Evolutionary conservation across 2,113 vertebrate species (phyloP).

Genomic region (Balaeniceps rex): DNA sequence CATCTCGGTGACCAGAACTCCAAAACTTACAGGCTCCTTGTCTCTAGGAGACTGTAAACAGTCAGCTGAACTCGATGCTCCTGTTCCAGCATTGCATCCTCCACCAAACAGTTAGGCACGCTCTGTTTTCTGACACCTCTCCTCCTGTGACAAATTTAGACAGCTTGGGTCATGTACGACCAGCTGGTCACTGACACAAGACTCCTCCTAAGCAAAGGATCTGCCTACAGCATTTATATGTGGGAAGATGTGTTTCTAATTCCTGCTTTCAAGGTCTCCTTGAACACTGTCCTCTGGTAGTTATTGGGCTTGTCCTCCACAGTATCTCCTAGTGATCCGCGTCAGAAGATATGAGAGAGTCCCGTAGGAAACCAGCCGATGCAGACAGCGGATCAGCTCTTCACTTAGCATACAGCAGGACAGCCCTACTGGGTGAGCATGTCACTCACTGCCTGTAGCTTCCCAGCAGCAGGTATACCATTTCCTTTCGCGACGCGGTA

Average conservation of each 20-base stretch:
- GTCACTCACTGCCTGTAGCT: neutral
- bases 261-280: neutral
- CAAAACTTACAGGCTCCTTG: neutral
- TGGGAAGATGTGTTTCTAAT: neutral
- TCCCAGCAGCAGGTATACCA: neutral
- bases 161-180: neutral
- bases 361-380: neutral
- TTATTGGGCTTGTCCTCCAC: rapidly evolving
- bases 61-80: neutral
- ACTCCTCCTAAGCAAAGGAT: neutral
- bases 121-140: neutral
- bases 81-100: neutral
- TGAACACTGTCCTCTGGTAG: neutral
- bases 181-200: neutral
- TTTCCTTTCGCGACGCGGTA: neutral
- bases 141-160: neutral
- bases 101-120: neutral
- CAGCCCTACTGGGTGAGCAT: neutral
- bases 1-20: neutral
- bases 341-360: neutral
- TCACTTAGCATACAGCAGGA: neutral
- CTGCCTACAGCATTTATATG: neutral
- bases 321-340: neutral
- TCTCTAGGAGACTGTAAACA: conserved; percentile 10
- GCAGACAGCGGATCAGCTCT: neutral